Percentiles rank a stretch among this genome's conserved stretches.
These are phyloP conservation scores for Zaprionus ghesquierei DNA, from an alignment of 1,140 invertebrate species.

Conservation along the genomic window DNA sequence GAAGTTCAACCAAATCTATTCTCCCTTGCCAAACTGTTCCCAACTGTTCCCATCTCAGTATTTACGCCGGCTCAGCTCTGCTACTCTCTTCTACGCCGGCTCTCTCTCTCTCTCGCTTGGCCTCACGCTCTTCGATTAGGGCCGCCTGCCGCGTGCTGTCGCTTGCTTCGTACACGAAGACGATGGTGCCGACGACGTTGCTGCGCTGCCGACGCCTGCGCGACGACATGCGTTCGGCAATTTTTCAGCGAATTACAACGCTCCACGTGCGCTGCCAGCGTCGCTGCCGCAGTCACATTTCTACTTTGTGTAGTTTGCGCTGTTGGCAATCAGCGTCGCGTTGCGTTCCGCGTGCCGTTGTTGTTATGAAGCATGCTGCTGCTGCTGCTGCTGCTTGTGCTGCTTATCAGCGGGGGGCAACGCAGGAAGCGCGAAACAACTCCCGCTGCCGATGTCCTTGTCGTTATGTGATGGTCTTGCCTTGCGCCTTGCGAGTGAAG, in stretches of 20 bases:
- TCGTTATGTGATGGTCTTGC: conserved; percentile 42
- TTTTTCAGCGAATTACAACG: conserved; percentile 71
- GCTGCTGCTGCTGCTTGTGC: conserved; percentile 15
- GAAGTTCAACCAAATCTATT: not conserved
- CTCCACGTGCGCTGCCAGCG: conserved; percentile 53
- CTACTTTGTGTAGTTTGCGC: conserved; percentile 6
- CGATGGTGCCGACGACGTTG: conserved; percentile 32
- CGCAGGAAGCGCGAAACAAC: conserved; percentile 22
- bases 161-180: not conserved
- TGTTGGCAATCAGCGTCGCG: conserved; percentile 47
- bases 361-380: conserved; percentile 1
- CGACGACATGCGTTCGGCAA: conserved; percentile 45
- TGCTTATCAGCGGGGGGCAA: not conserved
- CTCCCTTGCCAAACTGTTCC: not conserved
- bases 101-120: not conserved
- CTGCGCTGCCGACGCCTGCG: conserved; percentile 66
- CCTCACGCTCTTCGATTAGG: too few relatives aligned
- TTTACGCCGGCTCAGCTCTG: conserved; percentile 2
- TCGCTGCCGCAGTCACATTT: not conserved
- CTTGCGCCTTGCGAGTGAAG: conserved; percentile 48
- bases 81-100: conserved; percentile 1
- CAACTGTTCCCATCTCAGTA: conserved; percentile 3
- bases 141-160: not conserved
- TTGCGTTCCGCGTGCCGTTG: conserved; percentile 17
- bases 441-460: not conserved